Conservation (phyloP, 2,888 invertebrate genomes). For the Cephus sareptanus region DNA sequence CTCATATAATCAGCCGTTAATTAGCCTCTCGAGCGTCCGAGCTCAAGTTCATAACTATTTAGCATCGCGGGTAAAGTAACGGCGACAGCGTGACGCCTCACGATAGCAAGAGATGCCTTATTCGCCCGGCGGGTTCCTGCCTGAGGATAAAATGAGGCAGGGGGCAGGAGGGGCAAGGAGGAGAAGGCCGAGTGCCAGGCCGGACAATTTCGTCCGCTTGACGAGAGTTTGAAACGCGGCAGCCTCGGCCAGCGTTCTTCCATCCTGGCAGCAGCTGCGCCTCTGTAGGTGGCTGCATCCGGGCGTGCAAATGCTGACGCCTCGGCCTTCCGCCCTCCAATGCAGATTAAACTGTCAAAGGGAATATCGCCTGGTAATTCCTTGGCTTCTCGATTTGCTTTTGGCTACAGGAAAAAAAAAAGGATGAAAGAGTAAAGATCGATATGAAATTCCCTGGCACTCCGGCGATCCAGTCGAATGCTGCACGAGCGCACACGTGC, state of each 20-base stretch:
- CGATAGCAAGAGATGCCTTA: background rate
- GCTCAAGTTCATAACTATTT: too few species aligned
- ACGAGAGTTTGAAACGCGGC: constrained; percentile 48
- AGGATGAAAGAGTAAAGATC: too few species aligned
- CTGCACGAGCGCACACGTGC: too few species aligned
- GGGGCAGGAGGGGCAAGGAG: too few species aligned
- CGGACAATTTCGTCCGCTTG: constrained; percentile 50
- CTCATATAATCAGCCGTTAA: too few species aligned
- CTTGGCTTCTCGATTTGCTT: too few species aligned
- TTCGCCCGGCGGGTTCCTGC: background rate
- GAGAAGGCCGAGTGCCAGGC: background rate
- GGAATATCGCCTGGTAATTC: background rate
- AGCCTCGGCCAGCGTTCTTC: constrained; percentile 15
- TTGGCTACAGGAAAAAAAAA: too few species aligned
- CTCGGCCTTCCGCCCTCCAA: background rate
- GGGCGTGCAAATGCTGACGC: background rate
- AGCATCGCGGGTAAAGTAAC: too few species aligned
- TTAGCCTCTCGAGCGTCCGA: too few species aligned
- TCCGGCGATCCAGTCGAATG: too few species aligned
- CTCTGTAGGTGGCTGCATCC: background rate
- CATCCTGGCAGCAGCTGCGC: constrained; percentile 1
- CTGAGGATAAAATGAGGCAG: background rate
- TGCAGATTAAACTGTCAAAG: background rate
- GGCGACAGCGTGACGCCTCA: background rate
- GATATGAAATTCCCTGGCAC: too few species aligned